Evolutionary conservation across 1,140 invertebrate genomes (phyloP).

Genomic region (Tetranychus urticae): DNA sequence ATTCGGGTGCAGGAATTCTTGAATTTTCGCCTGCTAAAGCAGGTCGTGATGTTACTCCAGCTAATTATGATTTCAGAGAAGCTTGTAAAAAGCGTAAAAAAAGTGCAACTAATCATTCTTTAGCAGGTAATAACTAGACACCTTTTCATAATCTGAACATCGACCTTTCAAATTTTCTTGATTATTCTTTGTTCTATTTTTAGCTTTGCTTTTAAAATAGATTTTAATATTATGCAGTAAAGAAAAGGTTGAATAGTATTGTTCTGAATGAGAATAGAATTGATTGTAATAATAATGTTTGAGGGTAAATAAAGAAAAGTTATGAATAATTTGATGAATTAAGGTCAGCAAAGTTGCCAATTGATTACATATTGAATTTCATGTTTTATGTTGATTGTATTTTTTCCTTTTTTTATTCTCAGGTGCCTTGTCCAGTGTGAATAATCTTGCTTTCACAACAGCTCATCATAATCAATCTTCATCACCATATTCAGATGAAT

Average conservation of each 20-base stretch:
- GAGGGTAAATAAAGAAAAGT: no score
- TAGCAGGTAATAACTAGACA: background rate
- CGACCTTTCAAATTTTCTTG: no score
- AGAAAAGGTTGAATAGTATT: no score
- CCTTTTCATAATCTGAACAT: background rate
- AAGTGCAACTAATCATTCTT: background rate
- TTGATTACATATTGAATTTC: no score
- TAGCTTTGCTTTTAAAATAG: no score
- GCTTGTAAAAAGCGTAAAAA: background rate
- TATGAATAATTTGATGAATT: no score
- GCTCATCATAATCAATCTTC: background rate
- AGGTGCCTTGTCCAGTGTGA: background rate
- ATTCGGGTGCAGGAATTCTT: conserved; percentile 26
- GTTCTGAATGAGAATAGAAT: no score
- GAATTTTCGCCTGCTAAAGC: conserved; percentile 71
- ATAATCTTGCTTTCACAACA: background rate
- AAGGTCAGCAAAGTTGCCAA: no score
- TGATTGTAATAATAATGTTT: no score
- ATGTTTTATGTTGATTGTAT: background rate
- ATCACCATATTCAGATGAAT: background rate
- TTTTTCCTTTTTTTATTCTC: background rate
- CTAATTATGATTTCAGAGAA: conserved; percentile 49
- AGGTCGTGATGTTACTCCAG: conserved; percentile 58
- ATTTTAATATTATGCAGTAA: no score
- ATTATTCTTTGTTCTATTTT: no score